Evolutionary conservation across 2,888 invertebrate genomes (phyloP), one percentile per base, ranked within the genome.

Genomic region (Caenorhabditis virilis): DNA sequence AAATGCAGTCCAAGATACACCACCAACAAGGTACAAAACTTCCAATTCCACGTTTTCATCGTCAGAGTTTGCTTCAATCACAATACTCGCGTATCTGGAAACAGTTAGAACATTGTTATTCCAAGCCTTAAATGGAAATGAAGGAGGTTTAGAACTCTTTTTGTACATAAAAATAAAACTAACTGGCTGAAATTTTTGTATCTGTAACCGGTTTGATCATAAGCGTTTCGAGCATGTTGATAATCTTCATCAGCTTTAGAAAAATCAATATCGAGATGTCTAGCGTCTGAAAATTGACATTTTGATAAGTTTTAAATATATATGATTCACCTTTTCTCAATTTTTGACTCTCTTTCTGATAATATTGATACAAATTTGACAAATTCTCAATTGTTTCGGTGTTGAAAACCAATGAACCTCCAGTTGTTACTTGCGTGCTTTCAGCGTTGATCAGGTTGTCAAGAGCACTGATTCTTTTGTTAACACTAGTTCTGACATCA

Each of bases 1-100:
- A 42, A 48, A 59, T 35, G 78, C 70, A 16, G 39, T 52, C 78
- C 78, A 78, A 15, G 48, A 23, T 27, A 78, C 78, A 23, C 71
- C 63, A 47, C 48, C 52, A 4, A 77, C 78, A 39, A 72, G 76
- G 38, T 75, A 75, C 13, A 51, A 54, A 25, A 63, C 26, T 3
- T 56, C 49, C 4, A 62, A 38, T 33, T 56, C 49, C 11, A 47
- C 56, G n/a, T n/a, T n/a, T 11, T 36, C 13, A 30, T 38, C 56
- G 9, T 47, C 56, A 23, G 55, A 45, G 18, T 26, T n/a, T 5
- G 56, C 41, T 52, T 62, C 62, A 20, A 62, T 49, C 18, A 62
- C 47, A 36, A 62, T 56, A 20, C 51, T 56, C 7, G 62, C 62
- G 39, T 53, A 57, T 33, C 36, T 36, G 16, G 5, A 36, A 36